phyloP scores from a whole-genome alignment of 2,797 vertebrate genomes.

The Ispidina lecontei region DNA sequence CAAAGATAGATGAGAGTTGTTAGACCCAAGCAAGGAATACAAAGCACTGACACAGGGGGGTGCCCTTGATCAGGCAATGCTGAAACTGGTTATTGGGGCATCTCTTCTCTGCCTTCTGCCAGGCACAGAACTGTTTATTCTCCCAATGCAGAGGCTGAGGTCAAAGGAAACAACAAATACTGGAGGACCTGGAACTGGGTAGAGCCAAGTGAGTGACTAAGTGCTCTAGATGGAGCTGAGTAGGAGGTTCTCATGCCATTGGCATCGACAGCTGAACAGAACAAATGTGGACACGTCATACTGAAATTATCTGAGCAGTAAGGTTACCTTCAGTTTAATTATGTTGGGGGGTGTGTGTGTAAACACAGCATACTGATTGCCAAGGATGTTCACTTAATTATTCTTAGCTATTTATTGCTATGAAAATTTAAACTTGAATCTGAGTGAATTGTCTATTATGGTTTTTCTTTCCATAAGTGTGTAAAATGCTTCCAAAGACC shows the following conservation, averaged over 20 bases:
- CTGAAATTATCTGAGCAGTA: background rate
- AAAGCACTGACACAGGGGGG: background rate
- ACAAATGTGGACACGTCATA: background rate
- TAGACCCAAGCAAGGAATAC: background rate
- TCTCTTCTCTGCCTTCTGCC: background rate
- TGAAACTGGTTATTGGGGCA: background rate
- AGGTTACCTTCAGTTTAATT: background rate
- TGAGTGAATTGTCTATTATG: background rate
- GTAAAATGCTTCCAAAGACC: background rate
- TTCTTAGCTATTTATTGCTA: background rate
- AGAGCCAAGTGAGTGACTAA: background rate
- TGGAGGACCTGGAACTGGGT: background rate
- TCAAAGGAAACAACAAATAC: background rate
- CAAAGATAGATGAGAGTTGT: background rate
- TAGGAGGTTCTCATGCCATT: background rate
- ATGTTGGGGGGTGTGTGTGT: no score
- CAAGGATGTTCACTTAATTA: background rate
- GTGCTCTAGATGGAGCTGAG: background rate
- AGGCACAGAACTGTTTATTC: background rate
- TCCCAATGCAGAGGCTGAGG: background rate
- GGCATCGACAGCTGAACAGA: background rate
- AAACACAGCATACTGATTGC: background rate
- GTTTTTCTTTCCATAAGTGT: background rate
- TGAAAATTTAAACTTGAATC: background rate
- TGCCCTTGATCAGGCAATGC: background rate